phyloP scores from a whole-genome alignment of 2,888 invertebrate species.

The Apotomis turbidana region DNA sequence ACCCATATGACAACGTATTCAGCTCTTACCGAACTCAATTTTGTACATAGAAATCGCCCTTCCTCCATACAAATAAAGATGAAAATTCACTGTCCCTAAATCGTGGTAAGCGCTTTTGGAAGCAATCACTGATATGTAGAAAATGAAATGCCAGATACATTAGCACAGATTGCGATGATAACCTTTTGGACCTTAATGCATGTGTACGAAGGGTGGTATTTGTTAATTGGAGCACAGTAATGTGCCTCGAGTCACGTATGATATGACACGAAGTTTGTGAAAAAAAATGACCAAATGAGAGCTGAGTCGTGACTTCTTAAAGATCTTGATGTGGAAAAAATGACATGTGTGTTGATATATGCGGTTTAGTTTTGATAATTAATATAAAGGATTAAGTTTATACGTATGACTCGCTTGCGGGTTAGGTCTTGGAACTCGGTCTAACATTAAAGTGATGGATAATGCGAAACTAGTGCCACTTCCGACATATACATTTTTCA shows the following conservation, averaged over 20 bases:
- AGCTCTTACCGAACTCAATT: not conserved
- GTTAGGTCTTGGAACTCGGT: too few species aligned
- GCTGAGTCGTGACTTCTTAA: slow-evolving; percentile 13
- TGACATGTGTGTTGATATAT: not conserved
- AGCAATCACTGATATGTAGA: slow-evolving; percentile 35
- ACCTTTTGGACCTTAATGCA: slow-evolving; percentile 27
- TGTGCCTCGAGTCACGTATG: slow-evolving; percentile 28
- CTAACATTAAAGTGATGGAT: too few species aligned
- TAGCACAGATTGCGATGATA: slow-evolving; percentile 50
- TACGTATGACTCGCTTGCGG: too few species aligned
- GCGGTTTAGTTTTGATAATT: not conserved
- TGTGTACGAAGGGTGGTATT: slow-evolving; percentile 18
- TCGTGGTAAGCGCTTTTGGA: slow-evolving; percentile 2
- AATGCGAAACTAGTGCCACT: too few species aligned
- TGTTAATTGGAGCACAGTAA: slow-evolving; percentile 23
- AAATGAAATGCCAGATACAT: slow-evolving; percentile 67
- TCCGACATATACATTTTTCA: too few species aligned
- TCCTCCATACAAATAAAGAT: slow-evolving; percentile 4
- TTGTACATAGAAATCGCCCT: not conserved
- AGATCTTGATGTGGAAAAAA: slow-evolving; percentile 24
- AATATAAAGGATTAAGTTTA: not conserved
- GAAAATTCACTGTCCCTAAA: not conserved
- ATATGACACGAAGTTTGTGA: slow-evolving; percentile 20
- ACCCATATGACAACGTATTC: not conserved
- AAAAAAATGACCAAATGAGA: slow-evolving; percentile 20